Conservation (phyloP, 2,113 vertebrate genomes). For the Gallinago undulata region DNA sequence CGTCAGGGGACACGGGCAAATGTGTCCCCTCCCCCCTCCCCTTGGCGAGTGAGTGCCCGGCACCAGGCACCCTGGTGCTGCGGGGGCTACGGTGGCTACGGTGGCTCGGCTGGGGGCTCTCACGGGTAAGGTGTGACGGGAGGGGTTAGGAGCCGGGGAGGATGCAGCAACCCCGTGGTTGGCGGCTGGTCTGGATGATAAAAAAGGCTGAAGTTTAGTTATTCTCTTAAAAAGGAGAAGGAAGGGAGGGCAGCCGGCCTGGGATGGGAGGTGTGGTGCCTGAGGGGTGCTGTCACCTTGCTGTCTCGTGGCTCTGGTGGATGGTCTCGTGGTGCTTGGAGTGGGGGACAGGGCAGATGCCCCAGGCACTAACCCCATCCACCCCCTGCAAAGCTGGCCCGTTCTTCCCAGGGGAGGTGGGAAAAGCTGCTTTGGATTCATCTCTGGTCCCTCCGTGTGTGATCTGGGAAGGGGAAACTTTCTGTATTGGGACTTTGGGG, state of each 20-base stretch:
- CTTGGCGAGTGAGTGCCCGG: neutral
- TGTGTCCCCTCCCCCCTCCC: neutral
- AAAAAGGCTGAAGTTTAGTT: neutral
- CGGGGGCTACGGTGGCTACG: accelerated
- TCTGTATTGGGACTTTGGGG: neutral
- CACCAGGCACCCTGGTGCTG: neutral
- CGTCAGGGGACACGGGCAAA: neutral
- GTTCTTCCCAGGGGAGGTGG: neutral
- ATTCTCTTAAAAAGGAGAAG: neutral
- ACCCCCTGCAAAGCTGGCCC: accelerated
- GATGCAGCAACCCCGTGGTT: accelerated
- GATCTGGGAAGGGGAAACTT: neutral
- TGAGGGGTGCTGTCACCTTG: neutral
- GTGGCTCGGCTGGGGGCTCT: neutral
- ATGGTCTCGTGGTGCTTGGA: neutral
- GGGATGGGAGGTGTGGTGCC: neutral
- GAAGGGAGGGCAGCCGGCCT: neutral
- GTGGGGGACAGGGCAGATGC: accelerated
- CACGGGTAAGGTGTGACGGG: neutral
- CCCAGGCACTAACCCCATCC: accelerated
- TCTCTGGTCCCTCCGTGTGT: neutral
- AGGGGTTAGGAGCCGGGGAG: neutral
- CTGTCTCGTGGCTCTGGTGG: accelerated
- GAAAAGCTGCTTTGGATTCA: neutral
- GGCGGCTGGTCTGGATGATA: neutral